These are phyloP conservation scores for Diorhabda elongata DNA, from an alignment of 1,140 invertebrate species.

Conservation along the genomic window DNA sequence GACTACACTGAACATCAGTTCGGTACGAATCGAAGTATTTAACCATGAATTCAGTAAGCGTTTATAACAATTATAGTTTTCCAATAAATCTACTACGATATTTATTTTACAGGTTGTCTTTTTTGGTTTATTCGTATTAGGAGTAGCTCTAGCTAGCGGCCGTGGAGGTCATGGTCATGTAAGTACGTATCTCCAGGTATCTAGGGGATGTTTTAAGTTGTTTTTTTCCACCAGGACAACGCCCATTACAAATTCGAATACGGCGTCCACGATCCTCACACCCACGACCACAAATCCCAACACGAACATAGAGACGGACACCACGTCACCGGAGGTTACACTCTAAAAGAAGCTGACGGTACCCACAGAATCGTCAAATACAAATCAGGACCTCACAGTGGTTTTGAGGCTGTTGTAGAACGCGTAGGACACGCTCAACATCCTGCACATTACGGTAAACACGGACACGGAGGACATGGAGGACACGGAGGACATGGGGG, in stretches of 20 bases:
- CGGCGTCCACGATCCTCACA: conserved; percentile 49
- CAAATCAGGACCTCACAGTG: conserved; percentile 45
- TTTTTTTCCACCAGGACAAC: conserved; percentile 9
- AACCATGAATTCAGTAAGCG: too few species aligned
- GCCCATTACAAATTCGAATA: conserved; percentile 49
- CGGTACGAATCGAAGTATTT: too few species aligned
- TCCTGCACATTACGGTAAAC: conserved; percentile 26
- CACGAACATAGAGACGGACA: conserved; percentile 51
- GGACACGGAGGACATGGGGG: conserved; percentile 25
- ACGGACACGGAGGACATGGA: conserved; percentile 6
- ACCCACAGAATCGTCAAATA: conserved; percentile 48
- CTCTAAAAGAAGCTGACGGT: conserved; percentile 48
- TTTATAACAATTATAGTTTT: too few species aligned
- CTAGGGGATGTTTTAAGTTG: not conserved
- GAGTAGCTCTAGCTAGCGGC: not conserved
- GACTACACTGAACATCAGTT: too few species aligned
- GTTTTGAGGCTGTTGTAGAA: conserved; percentile 40
- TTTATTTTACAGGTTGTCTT: conserved; percentile 5
- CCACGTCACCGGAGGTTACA: conserved; percentile 48
- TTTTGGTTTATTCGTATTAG: not conserved
- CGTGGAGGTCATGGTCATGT: conserved; percentile 7
- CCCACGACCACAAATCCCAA: conserved; percentile 50
- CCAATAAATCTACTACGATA: too few species aligned
- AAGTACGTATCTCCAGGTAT: not conserved
- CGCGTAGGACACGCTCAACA: conserved; percentile 34